Conservation (phyloP, 92 coral and sea anemone species). For the Porites evermanni region DNA sequence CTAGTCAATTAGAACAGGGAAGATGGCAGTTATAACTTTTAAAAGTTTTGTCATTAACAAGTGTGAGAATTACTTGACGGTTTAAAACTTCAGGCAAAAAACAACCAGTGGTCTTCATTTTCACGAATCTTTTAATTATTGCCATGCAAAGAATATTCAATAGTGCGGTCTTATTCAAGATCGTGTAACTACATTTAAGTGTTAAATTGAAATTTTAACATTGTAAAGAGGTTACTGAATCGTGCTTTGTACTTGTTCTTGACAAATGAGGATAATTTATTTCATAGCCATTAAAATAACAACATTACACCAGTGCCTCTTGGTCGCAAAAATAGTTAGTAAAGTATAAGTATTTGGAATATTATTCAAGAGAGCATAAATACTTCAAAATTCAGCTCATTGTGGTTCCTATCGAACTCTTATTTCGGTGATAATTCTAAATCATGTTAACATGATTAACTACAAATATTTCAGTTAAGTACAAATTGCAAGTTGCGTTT, state of each 20-base stretch:
- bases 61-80: background rate
- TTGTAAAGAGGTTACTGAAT: background rate
- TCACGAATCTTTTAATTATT: constrained; percentile 1
- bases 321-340: no score
- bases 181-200: background rate
- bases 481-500: background rate
- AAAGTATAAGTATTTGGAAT: no score
- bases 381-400: background rate
- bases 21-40: background rate
- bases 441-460: constrained; percentile 10
- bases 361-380: no score
- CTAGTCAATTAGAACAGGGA: constrained; percentile 12
- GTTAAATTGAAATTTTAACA: background rate
- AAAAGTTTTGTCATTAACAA: background rate
- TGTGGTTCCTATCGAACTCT: background rate
- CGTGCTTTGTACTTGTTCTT: background rate
- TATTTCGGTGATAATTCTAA: constrained; percentile 19
- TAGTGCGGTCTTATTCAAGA: background rate
- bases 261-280: no score
- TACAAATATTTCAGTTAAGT: constrained; percentile 40
- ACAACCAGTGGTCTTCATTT: background rate
- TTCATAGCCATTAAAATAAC: no score
- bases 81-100: background rate
- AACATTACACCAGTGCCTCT: no score
- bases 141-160: background rate